phyloP scores from a whole-genome alignment of 2,113 vertebrate genomes.

The Osmerus mordax region DNA sequence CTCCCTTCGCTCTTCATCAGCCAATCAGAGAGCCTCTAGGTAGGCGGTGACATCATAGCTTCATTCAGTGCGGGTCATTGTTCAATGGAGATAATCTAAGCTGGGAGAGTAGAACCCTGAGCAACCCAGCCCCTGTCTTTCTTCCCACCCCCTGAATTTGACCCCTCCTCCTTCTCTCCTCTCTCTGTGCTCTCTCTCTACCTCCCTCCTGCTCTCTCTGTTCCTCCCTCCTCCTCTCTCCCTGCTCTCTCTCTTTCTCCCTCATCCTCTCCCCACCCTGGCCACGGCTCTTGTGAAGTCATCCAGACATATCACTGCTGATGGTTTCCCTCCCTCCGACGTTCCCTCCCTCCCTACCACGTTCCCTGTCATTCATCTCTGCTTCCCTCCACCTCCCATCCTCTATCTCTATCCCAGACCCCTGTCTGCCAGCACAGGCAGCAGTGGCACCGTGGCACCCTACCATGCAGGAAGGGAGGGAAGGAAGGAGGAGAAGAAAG shows the following conservation, averaged over 20 bases:
- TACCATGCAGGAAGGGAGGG: background rate
- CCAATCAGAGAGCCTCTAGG: background rate
- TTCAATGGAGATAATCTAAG: slow-evolving; percentile 32
- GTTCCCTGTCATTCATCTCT: too few species aligned
- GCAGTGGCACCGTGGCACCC: background rate
- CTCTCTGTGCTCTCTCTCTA: background rate
- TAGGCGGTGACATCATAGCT: slow-evolving; percentile 60
- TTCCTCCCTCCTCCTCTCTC: background rate
- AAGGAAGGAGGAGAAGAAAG: too few species aligned
- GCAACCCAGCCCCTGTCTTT: background rate
- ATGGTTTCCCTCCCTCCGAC: slow-evolving; percentile 1
- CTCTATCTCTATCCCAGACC: background rate
- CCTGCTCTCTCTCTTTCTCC: background rate
- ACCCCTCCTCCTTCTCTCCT: background rate
- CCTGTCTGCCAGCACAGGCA: slow-evolving; percentile 16
- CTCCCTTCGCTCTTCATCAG: background rate
- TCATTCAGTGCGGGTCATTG: slow-evolving; percentile 32
- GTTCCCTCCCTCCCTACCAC: background rate
- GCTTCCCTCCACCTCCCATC: too few species aligned
- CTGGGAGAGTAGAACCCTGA: slow-evolving; percentile 6
- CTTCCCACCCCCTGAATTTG: too few species aligned
- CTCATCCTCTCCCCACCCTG: background rate
- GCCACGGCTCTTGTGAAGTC: slow-evolving; percentile 23
- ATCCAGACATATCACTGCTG: slow-evolving; percentile 27
- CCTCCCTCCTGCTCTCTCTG: background rate